Conservation (phyloP, 2,888 invertebrate genomes). For the Argyresthia goedartella region DNA sequence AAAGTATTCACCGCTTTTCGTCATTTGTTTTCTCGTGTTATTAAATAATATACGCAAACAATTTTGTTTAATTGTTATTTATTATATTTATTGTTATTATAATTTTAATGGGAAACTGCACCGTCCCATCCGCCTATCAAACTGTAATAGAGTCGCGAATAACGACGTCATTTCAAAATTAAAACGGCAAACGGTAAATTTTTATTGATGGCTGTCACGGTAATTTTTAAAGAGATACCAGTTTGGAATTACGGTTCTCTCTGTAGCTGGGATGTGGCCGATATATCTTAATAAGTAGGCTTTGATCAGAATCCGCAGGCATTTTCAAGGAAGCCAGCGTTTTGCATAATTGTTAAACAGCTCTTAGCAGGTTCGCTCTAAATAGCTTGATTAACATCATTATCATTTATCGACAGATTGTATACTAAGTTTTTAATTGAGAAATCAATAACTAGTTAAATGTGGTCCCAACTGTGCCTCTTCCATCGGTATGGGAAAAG, state of each 20-base stretch:
- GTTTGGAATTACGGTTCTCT: constrained; percentile 31
- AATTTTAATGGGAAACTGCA: too few relatives aligned
- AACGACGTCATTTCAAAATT: too few relatives aligned
- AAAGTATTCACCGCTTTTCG: too few relatives aligned
- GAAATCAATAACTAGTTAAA: background rate
- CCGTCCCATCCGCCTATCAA: too few relatives aligned
- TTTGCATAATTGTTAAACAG: constrained; percentile 59
- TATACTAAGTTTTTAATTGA: background rate
- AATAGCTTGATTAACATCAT: constrained; percentile 1
- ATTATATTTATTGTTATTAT: too few relatives aligned
- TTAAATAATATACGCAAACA: too few relatives aligned
- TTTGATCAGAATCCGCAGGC: constrained; percentile 43
- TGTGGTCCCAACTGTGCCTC: too few relatives aligned
- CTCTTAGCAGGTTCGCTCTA: constrained; percentile 18
- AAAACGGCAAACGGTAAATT: constrained; percentile 37
- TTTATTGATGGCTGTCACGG: constrained; percentile 55
- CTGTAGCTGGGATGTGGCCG: constrained; percentile 36
- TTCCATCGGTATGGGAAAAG: too few relatives aligned
- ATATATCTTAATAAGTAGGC: constrained; percentile 66
- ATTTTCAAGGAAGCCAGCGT: constrained; percentile 29
- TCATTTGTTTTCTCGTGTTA: too few relatives aligned
- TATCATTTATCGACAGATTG: too few relatives aligned
- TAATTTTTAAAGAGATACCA: constrained; percentile 39
- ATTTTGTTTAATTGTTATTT: too few relatives aligned
- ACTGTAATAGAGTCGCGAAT: too few relatives aligned